Evolutionary conservation across 2,113 vertebrate genomes (phyloP), one percentile per base, ranked within the genome.

Genomic region (Tragulus kanchil): DNA sequence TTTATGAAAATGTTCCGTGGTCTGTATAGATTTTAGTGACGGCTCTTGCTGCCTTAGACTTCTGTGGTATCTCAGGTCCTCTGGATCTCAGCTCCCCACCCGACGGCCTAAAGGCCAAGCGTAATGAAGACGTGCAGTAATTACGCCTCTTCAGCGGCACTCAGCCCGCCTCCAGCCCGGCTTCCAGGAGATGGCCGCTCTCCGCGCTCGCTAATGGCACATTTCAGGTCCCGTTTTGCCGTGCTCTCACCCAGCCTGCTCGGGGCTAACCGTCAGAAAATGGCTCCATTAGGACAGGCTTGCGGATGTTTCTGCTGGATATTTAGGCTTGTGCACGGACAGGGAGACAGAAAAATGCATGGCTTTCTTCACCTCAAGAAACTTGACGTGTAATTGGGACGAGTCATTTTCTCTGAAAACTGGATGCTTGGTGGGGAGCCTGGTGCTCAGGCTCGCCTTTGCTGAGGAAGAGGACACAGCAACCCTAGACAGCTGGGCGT

Each of bases 351-450:
- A 96, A 94, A 96, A 95, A 93, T 75, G 19, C 73, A 94, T 88
- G 86, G 88, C 69, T 95, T 95, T 98, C 97, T 96, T 98, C 93
- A 95, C 94, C 97, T 98, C 91, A 28, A 94, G 95, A 95, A 91
- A 73, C 28, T 88, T 96, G 96, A 90, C 31, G 26, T 87, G n/a
- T 95, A 89, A 98, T 96, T 96, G 90, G 54, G 54, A 42, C 89
- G 94, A 95, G 91, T 90, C 88, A 94, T 96, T 98, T 92, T 95
- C 94, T 97, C 65, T 89, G 75, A 26, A n/a, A 98, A 54, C 3
- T 54, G 95, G 95, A 96, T n/a, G 77, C 13, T 1, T 4, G 7
- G 65, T 36, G 19, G 83, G 92, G 58, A 31, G 6, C 42, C 7
- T 3, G 1, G 6, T 12, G 14, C 59, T 11, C 45, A 28, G 31